phyloP scores from a whole-genome alignment of 92 coral and sea anemone genomes.

The Phenganax marumi region DNA sequence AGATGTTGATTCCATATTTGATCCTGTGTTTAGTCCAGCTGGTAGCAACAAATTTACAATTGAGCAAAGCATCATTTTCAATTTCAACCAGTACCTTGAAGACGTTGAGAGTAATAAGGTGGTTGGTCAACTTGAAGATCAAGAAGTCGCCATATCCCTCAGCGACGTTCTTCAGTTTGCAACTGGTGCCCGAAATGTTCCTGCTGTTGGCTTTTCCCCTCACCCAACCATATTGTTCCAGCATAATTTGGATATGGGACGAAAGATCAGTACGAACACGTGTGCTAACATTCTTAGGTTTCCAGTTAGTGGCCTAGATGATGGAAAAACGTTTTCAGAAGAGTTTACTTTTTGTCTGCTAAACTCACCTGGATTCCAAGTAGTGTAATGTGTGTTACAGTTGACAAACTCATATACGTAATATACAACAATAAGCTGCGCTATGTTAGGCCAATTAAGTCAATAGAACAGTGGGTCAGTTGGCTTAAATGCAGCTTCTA shows the following conservation, averaged over 20 bases:
- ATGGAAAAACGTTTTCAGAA: constrained; percentile 19
- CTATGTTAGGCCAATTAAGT: no score
- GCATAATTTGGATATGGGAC: background rate
- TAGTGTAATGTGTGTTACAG: constrained; percentile 9
- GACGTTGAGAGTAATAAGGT: constrained; percentile 34
- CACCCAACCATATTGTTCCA: constrained; percentile 32
- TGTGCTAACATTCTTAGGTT: constrained; percentile 19
- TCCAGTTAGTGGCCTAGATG: constrained; percentile 17
- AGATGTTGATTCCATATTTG: constrained; percentile 37
- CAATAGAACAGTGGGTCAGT: no score
- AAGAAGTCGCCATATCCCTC: constrained; percentile 45
- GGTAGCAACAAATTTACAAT: constrained; percentile 42
- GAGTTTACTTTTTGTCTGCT: constrained; percentile 40
- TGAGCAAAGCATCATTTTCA: constrained; percentile 32
- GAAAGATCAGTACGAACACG: constrained; percentile 35
- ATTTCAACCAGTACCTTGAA: constrained; percentile 50
- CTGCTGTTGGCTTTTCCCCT: constrained; percentile 50
- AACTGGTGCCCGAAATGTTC: constrained; percentile 46
- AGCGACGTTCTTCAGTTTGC: constrained; percentile 51
- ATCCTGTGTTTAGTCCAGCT: constrained; percentile 42
- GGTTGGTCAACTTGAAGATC: constrained; percentile 22
- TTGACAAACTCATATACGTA: background rate
- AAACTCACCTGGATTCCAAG: constrained; percentile 28
- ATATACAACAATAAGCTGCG: background rate
- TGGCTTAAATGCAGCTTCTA: no score